phyloP scores from a whole-genome alignment of 2,113 vertebrate genomes.

The Lophotis ruficrista region DNA sequence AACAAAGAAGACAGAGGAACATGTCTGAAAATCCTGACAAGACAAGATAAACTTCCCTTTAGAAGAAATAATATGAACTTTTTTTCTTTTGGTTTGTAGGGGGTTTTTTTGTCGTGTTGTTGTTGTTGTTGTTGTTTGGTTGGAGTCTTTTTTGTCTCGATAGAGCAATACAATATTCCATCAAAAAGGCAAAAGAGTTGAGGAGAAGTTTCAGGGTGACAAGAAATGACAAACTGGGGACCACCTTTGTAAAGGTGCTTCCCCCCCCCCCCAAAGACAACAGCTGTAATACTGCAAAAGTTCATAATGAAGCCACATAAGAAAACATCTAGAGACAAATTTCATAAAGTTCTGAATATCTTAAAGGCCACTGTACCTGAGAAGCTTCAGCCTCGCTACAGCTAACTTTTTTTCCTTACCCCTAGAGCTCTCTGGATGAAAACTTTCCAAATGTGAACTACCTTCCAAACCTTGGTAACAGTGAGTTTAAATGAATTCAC shows the following conservation, averaged over 20 bases:
- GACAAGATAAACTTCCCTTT: neutral
- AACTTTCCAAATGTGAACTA: neutral
- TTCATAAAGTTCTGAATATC: neutral
- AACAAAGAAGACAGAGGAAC: neutral
- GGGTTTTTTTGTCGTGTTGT: too few species aligned
- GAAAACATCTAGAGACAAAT: neutral
- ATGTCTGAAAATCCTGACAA: neutral
- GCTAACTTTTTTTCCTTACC: neutral
- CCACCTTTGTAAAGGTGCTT: neutral
- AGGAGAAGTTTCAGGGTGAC: neutral
- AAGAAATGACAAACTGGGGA: fast-evolving
- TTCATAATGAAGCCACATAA: neutral
- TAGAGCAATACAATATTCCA: neutral
- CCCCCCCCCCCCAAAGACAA: neutral
- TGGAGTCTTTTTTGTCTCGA: neutral
- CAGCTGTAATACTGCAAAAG: neutral
- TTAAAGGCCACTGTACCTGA: neutral
- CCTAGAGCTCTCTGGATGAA: neutral
- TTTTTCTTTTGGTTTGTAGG: neutral
- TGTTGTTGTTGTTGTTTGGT: neutral
- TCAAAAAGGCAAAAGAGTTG: neutral
- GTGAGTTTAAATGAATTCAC: neutral
- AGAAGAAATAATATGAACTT: neutral
- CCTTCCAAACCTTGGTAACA: neutral
- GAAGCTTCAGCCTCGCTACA: neutral